phyloP scores from a whole-genome alignment of 1,140 invertebrate species.

The Bathynomus jamesi region DNA sequence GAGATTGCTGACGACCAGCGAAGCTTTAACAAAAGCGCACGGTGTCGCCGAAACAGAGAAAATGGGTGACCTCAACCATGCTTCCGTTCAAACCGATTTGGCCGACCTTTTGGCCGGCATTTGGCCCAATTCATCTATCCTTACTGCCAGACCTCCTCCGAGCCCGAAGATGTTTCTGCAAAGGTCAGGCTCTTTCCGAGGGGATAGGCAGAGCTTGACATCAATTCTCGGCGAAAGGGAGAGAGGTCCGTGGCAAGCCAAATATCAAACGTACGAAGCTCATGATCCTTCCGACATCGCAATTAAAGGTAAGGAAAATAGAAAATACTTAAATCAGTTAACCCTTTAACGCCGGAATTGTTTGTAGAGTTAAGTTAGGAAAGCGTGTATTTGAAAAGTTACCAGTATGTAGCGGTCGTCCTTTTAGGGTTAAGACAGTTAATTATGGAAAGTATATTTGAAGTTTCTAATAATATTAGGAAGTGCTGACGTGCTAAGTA shows the following conservation, averaged over 20 bases:
- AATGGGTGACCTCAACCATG: slow-evolving; percentile 5
- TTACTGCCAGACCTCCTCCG: background rate
- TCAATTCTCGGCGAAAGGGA: background rate
- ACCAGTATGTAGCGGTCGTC: too few species aligned
- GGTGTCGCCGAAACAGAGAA: background rate
- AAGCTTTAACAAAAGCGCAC: slow-evolving; percentile 6
- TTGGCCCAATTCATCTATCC: background rate
- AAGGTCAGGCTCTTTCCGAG: background rate
- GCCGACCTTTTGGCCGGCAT: slow-evolving; percentile 28
- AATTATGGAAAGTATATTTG: too few species aligned
- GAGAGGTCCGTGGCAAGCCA: background rate
- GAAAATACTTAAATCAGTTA: too few species aligned
- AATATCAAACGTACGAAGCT: background rate
- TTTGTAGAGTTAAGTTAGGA: too few species aligned
- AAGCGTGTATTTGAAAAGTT: too few species aligned
- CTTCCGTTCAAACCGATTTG: slow-evolving; percentile 28
- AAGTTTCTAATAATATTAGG: too few species aligned
- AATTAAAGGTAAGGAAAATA: background rate
- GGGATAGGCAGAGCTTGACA: background rate
- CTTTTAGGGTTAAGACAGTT: too few species aligned
- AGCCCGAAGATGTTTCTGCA: background rate
- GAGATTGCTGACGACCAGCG: background rate
- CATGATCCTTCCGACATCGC: background rate
- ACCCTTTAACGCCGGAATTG: too few species aligned
- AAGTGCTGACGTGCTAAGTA: too few species aligned